Evolutionary conservation across 2,888 invertebrate species (phyloP), one percentile per base, ranked within the genome.

Genomic region (Lasioglossum pauxillum): DNA sequence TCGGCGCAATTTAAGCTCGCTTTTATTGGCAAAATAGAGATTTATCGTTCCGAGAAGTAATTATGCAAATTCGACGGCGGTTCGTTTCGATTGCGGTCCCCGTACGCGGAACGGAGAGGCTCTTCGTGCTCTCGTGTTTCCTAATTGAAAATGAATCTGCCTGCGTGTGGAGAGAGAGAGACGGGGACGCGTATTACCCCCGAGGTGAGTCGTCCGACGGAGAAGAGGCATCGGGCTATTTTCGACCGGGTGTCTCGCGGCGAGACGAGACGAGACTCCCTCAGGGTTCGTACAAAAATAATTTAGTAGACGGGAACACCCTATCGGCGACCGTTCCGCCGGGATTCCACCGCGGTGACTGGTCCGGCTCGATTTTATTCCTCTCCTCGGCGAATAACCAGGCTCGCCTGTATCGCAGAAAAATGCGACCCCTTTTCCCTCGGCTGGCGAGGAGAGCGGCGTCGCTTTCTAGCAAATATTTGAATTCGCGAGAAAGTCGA

Each of bases 221-320:
- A 69, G 49, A 76, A 80, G 72, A 49, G 49, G 57, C 81, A 75
- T 73, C 78, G 72, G 75, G 74, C 71, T 90, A 91, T 90, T 90
- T 81, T 60, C 77, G 85, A 75, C n/a, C 16, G 67, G 46, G 69
- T 71, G 74, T 83, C 76, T 86, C 75, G 72, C 86, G 80, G 19
- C 81, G 53, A 53, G 53, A 64, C 60, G 80, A 77, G 80, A 76
- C 82, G 77, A 31, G 91, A 83, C 85, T 83, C 89, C 88, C 88
- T 85, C 88, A 78, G 73, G 77, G 84, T 35, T 64, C 89, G 75
- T 85, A 86, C 88, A 80, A 88, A 88, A 91, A 90, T 92, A 91
- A 88, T 89, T 88, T 85, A 77, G 64, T 78, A 60, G 77, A 77
- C 83, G 75, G 88, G 80, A 85, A 85, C 83, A 82, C 85, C 78